A percentile compares a stretch with the other conserved stretches of the same genome.
These are phyloP conservation scores for Corbicula japonica DNA, from an alignment of 2,888 invertebrate genomes.

Conservation along the genomic window DNA sequence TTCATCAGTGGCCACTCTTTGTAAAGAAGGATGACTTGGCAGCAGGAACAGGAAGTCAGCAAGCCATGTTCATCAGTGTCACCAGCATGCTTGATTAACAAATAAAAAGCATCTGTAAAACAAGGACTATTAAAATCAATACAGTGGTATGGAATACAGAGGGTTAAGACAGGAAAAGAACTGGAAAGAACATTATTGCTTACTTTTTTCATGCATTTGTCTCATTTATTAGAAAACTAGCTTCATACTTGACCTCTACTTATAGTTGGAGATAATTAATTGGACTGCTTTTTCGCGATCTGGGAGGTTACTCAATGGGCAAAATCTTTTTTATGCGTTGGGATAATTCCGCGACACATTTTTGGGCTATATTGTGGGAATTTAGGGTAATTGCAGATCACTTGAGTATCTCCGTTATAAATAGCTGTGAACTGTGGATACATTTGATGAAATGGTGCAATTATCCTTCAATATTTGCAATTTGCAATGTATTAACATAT, in stretches of 20 bases:
- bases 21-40: neutral
- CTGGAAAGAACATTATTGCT: neutral
- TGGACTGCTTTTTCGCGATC: conserved; percentile 32
- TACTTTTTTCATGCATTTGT: neutral
- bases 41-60: neutral
- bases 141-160: neutral
- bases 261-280: conserved; percentile 40
- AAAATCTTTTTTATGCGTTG: conserved; percentile 17
- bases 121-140: no score
- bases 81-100: neutral
- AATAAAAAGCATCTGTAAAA: neutral
- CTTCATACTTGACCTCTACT: conserved; percentile 14
- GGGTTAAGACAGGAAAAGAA: neutral
- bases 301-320: conserved; percentile 30
- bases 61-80: conserved; percentile 15
- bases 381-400: conserved; percentile 27
- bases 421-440: conserved; percentile 28
- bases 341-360: conserved; percentile 38
- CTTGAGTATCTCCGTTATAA: conserved; percentile 40
- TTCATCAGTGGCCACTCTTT: conserved; percentile 26
- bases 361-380: conserved; percentile 2
- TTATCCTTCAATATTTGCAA: neutral
- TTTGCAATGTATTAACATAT: neutral
- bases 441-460: conserved; percentile 7
- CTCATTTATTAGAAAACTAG: neutral